Conservation (phyloP, 23 tunicate genomes). For the Styela clava region DNA sequence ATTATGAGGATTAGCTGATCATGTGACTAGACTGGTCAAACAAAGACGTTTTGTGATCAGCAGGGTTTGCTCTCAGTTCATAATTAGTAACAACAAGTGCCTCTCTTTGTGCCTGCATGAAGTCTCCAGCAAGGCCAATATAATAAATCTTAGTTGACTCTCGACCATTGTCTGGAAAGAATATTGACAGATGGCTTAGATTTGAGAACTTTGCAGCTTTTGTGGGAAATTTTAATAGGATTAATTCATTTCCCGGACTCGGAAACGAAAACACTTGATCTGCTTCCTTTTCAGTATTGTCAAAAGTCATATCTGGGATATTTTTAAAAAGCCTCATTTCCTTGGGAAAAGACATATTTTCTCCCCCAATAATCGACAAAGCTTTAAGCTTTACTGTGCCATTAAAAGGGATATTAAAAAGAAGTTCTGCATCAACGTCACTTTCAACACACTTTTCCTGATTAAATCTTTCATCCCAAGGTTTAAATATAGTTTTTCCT, state of each 20-base stretch:
- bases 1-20: conserved; percentile 46
- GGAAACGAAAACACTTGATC: conserved; percentile 74
- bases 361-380: conserved; percentile 86
- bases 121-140: conserved; percentile 96
- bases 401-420: conserved; percentile 95
- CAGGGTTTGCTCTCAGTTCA: conserved; percentile 94
- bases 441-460: conserved; percentile 68
- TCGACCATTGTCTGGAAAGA: conserved; percentile 68
- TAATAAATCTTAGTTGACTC: conserved; percentile 85
- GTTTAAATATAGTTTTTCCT: conserved; percentile 78
- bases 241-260: conserved; percentile 32
- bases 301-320: conserved; percentile 76
- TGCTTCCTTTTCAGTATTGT: conserved; percentile 62
- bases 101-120: conserved; percentile 79
- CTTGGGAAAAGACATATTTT: conserved; percentile 73
- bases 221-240: conserved; percentile 59
- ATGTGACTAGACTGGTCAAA: conserved; percentile 80
- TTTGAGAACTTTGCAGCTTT: conserved; percentile 74
- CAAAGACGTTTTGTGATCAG: conserved; percentile 90
- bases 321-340: conserved; percentile 80
- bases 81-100: conserved; percentile 73
- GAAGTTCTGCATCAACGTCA: conserved; percentile 89
- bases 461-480: conserved; percentile 83
- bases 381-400: conserved; percentile 89
- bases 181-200: conserved; percentile 70